These are phyloP conservation scores for Nesospiza acunhae DNA, from an alignment of 2,113 vertebrate genomes.

Conservation along the genomic window DNA sequence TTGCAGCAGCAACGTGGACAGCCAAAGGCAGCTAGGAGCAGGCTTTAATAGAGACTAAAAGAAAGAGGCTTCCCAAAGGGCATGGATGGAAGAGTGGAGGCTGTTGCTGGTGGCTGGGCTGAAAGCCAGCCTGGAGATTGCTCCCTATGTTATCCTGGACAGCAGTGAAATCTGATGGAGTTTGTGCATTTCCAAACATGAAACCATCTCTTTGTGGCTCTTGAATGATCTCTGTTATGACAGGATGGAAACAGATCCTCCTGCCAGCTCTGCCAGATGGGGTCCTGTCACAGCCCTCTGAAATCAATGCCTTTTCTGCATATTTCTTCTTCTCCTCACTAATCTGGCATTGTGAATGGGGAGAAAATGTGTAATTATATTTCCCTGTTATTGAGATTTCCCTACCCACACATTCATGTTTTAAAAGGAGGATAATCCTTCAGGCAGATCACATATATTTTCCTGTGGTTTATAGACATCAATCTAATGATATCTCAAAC, in stretches of 20 bases:
- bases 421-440: neutral
- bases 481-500: neutral
- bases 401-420: neutral
- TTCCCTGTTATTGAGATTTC: neutral
- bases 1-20: neutral
- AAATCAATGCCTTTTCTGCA: neutral
- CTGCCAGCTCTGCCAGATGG: neutral
- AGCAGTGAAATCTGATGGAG: neutral
- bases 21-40: neutral
- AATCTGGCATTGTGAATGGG: neutral
- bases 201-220: neutral
- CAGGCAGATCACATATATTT: neutral
- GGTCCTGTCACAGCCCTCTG: neutral
- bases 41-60: neutral
- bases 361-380: neutral
- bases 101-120: neutral
- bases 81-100: rapidly evolving
- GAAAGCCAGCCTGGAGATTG: neutral
- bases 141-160: neutral
- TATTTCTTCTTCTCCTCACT: neutral
- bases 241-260: neutral
- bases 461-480: neutral
- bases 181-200: neutral
- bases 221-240: neutral
- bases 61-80: neutral